A percentile compares a stretch with the other conserved stretches of the same genome.
phyloP scores from a whole-genome alignment of 2,113 vertebrate species.

The Myrmecophaga tridactyla region DNA sequence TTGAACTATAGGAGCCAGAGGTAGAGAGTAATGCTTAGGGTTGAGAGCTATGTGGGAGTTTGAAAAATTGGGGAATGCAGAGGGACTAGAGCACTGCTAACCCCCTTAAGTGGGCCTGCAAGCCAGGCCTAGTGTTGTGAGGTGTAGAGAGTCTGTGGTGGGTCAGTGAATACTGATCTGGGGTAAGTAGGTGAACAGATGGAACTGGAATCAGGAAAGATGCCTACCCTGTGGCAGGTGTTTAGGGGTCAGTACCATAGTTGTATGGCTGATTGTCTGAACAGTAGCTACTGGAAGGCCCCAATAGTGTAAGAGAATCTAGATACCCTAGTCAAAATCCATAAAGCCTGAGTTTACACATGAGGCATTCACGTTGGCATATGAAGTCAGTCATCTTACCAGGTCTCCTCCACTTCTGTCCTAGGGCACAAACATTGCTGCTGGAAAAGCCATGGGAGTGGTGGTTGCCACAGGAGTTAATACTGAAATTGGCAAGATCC shows the following conservation, averaged over 20 bases:
- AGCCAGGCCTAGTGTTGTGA: background rate
- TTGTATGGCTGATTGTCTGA: background rate
- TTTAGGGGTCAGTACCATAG: background rate
- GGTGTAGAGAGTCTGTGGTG: background rate
- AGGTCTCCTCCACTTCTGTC: background rate
- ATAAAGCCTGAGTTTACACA: background rate
- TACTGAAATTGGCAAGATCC: slow-evolving; percentile 98
- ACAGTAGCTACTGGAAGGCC: background rate
- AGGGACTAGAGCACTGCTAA: background rate
- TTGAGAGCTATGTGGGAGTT: background rate
- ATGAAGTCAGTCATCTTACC: background rate
- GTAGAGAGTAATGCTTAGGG: background rate
- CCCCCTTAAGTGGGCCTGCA: background rate
- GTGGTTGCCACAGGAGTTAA: slow-evolving; percentile 94
- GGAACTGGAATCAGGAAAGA: background rate
- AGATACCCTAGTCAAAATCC: background rate
- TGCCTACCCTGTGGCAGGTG: rapidly evolving
- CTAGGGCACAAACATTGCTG: slow-evolving; percentile 97
- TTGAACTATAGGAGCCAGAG: background rate
- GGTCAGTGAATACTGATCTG: background rate
- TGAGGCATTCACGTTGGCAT: background rate
- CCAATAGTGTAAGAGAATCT: background rate
- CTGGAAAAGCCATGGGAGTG: slow-evolving; percentile 96
- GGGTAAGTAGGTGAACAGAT: background rate
- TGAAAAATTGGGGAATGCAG: background rate